Base-by-base conservation (phyloP, 2,888 invertebrate species). In the Ecliptopera silaceata region DNA sequence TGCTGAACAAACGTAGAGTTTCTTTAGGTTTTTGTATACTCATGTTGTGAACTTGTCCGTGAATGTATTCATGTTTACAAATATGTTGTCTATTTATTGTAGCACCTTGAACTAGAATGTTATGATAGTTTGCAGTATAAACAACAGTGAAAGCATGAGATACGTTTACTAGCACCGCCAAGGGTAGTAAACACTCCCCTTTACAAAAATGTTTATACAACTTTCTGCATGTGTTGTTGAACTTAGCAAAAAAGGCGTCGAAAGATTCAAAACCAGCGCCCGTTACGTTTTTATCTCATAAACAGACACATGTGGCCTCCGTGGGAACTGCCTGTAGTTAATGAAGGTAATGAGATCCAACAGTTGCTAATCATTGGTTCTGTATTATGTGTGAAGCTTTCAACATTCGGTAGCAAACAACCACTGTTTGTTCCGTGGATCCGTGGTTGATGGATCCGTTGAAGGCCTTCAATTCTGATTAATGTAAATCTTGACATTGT, bases 301-400 rank as follows among this genome's bases (percentile, higher is more conserved):
- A 81, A 84, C 84, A 81, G 72, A 71, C 70, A 71, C 84, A 88
- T 85, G 86, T 86, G 83, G 75, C 68, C 72, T 56, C 66, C 86
- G 88, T 87, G 88, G 84, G 88, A 87, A 88, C 75, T 36, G 56
- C 45, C 56, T 48, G 61, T 38, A 47, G 63, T 72, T 81, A 82
- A 84, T 79, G 80, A 79, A 79, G 77, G 77, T 86, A 85, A 83
- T 83, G 70, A 81, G 80, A 74, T 78, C 77, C 75, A 72, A 69
- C 67, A 80, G 74, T 77, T 74, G 84, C 86, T 88, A 88, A 88
- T 82, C 81, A 75, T 77, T 71, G 66, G 68, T 59, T 52, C 56
- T 62, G 51, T 56, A 44, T 52, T 46, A 56, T 60, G 59, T 62
- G 54, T 55, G 56, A 61, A 57, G 46, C 49, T 49, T 52, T 56